These are phyloP conservation scores for Pseudomyrmex cubaensis DNA, from an alignment of 1,140 invertebrate genomes.

Conservation along the genomic window DNA sequence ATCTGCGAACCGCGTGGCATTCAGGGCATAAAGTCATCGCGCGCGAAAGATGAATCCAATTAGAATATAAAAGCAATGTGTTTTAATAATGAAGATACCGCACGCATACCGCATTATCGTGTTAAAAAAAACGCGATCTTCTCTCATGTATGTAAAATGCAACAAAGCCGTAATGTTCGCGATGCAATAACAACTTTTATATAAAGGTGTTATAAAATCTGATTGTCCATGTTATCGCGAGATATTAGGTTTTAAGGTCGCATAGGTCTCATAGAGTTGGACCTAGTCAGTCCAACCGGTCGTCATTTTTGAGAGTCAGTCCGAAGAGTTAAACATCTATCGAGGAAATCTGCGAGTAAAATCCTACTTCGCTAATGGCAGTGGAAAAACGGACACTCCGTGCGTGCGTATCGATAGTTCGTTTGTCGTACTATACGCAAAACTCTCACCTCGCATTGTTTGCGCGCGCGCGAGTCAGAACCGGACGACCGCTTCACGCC, in stretches of 20 bases:
- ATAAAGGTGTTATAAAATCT: neutral
- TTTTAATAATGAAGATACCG: neutral
- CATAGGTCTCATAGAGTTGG: no score
- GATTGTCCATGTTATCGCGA: neutral
- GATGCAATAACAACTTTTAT: no score
- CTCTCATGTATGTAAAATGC: neutral
- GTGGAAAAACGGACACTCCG: neutral
- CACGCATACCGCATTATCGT: neutral
- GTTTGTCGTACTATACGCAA: conserved; percentile 36
- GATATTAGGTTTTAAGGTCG: neutral
- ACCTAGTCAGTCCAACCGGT: no score
- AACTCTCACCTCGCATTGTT: conserved; percentile 64
- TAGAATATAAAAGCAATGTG: conserved; percentile 24
- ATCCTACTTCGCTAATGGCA: neutral
- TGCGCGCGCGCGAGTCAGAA: neutral
- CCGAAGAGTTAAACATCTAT: neutral
- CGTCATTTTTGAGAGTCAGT: no score
- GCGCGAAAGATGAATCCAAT: conserved; percentile 25
- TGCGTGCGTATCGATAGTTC: conserved; percentile 23
- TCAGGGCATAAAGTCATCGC: conserved; percentile 66
- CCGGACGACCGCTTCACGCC: neutral
- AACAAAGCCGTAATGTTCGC: neutral
- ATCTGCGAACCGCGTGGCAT: conserved; percentile 49
- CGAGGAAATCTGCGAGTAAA: neutral
- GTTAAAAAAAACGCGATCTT: neutral